Evolutionary conservation across 2,113 vertebrate species (phyloP).

Genomic region (Martes martes): DNA sequence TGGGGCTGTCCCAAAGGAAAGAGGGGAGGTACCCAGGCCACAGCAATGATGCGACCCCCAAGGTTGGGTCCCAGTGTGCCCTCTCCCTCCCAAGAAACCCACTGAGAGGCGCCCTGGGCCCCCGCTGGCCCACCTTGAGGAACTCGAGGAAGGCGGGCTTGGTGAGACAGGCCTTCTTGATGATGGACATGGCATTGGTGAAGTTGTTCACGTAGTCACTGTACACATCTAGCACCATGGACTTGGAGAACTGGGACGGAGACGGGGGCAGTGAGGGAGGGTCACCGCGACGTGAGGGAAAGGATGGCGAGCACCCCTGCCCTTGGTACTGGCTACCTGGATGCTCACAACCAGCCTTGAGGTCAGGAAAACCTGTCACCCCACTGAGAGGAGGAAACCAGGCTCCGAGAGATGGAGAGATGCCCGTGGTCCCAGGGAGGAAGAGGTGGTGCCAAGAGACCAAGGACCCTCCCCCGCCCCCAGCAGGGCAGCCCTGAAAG

Average conservation of each 20-base stretch:
- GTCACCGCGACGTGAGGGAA: fast-evolving
- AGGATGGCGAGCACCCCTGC: fast-evolving
- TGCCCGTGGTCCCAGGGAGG: not conserved
- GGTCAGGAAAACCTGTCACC: not conserved
- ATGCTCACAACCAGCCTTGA: fast-evolving
- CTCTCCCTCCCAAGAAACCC: not conserved
- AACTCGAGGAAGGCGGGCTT: conserved; percentile 96
- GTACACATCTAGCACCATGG: conserved; percentile 97
- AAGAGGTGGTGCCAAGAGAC: fast-evolving
- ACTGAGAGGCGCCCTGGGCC: fast-evolving
- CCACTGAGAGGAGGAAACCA: fast-evolving
- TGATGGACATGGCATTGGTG: conserved; percentile 95
- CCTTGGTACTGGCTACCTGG: fast-evolving
- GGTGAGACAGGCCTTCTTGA: conserved; percentile 96
- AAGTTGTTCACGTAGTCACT: conserved; percentile 99
- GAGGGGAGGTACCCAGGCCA: not conserved
- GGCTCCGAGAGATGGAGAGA: not conserved
- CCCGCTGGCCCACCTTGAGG: conserved; percentile 88
- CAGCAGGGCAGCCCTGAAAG: not conserved
- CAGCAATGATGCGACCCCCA: not conserved
- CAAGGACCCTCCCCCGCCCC: fast-evolving
- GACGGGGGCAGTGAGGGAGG: fast-evolving
- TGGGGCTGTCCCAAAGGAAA: not conserved
- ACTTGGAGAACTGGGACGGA: conserved; percentile 94
- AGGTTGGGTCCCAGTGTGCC: too few relatives aligned